Base-by-base conservation (phyloP, 2,797 vertebrate species). In the Chelmon rostratus region DNA sequence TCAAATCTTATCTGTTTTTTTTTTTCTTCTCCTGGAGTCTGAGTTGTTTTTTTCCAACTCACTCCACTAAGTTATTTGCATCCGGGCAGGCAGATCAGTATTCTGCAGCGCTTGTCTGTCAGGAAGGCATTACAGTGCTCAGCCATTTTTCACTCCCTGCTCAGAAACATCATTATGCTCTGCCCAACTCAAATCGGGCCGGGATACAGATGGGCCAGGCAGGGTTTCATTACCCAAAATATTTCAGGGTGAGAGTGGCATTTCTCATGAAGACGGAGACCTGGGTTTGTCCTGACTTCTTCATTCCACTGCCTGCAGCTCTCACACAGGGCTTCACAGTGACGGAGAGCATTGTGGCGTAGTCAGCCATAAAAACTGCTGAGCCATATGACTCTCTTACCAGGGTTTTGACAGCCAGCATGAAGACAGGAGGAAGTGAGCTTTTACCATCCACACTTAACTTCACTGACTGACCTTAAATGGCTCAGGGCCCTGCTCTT, bases 101-200 rank as follows among this genome's bases (percentile, higher is more conserved):
- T 90, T 89, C 87, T 52, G 50, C 85, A 56, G 66, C 9, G 58
- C 63, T 77, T 68, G 49, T 78, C 81, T 73, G 69, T 89, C 71
- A 57, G 78, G 80, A 82, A 85, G 80, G 77, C 82, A 81, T 88
- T 88, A 83, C 56, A 50, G 71, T 78, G 78, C 83, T 67, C 74
- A 66, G 82, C 66, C 87, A 91, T 94, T 92, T 89, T 86, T 92
- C 82, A 89, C 68, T 62, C 68, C 76, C 56, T 52, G 70, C 77
- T 86, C 73, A 49, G 87, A 89, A 91, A 87, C 77, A 87, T 88
- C 85, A 87, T 87, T 83, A 82, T 70, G 59, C 40, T 19, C 76
- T 63, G 68, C 75, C 72, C 79, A 35, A 73, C 58, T 81, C 62
- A 25, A 88, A 83, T 76, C 65, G 6, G 67, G 38, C 57, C 67